phyloP scores from a whole-genome alignment of 2,888 invertebrate genomes.

The Chrysotoxum bicinctum region DNA sequence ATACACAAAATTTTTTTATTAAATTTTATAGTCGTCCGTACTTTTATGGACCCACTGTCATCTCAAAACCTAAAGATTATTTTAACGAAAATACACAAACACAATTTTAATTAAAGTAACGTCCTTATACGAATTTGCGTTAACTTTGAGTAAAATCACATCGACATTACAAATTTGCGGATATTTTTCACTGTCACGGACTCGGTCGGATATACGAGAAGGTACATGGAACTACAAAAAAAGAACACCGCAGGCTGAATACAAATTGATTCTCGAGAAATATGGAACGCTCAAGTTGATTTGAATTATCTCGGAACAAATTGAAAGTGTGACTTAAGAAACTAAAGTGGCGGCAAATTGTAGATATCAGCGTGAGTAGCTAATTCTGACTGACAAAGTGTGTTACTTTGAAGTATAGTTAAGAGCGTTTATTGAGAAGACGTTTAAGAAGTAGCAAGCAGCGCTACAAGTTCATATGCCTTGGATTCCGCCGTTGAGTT shows the following conservation, averaged over 20 bases:
- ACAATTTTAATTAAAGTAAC: not conserved
- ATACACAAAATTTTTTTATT: not conserved
- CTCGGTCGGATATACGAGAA: not conserved
- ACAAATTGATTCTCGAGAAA: constrained; percentile 1
- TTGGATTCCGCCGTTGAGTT: constrained; percentile 15
- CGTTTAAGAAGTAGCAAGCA: constrained; percentile 15
- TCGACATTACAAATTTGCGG: not conserved
- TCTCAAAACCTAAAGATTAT: not conserved
- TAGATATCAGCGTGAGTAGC: constrained; percentile 37
- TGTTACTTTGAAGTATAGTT: constrained; percentile 23
- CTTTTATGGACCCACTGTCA: not conserved
- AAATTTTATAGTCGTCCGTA: not conserved
- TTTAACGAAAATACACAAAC: not conserved
- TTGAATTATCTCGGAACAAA: constrained; percentile 6
- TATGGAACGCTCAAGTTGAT: constrained; percentile 7
- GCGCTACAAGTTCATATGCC: constrained; percentile 28
- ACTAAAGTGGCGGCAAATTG: constrained; percentile 44
- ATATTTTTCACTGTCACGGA: constrained; percentile 1
- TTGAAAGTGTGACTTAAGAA: constrained; percentile 45
- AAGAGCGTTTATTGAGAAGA: constrained; percentile 19
- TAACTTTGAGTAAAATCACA: not conserved
- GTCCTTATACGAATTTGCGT: not conserved
- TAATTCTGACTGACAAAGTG: constrained; percentile 35
- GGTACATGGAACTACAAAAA: constrained; percentile 6
- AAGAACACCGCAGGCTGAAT: not conserved